Conservation (phyloP, 2,113 vertebrate species). For the Lepisosteus oculatus region DNA sequence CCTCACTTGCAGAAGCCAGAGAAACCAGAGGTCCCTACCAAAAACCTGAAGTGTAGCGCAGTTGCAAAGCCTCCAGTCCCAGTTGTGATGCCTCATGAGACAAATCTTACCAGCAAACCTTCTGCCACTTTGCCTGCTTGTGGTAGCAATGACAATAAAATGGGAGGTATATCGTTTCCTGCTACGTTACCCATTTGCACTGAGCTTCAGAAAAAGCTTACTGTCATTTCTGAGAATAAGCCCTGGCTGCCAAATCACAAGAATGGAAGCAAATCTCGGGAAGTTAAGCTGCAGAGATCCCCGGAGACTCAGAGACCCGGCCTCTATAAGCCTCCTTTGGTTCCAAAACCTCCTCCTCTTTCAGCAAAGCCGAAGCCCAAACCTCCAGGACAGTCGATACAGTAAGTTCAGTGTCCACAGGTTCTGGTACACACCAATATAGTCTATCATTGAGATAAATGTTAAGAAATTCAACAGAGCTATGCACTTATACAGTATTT, state of each 20-base stretch:
- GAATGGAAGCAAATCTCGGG: not conserved
- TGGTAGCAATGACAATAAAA: conserved; percentile 16
- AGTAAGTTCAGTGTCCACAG: conserved; percentile 35
- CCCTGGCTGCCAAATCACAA: conserved; percentile 16
- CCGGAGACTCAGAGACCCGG: conserved; percentile 39
- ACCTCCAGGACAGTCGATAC: conserved; percentile 36
- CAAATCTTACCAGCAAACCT: not conserved
- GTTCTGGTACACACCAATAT: too few relatives aligned
- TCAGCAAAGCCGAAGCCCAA: conserved; percentile 48
- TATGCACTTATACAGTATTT: not conserved
- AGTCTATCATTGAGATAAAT: not conserved
- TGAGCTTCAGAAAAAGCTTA: conserved; percentile 37
- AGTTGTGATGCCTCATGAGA: conserved; percentile 23
- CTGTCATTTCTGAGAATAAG: conserved; percentile 36
- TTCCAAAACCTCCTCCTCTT: conserved; percentile 52
- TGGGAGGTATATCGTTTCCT: not conserved
- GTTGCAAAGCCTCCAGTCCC: conserved; percentile 18
- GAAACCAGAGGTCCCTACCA: not conserved
- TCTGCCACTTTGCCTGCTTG: not conserved
- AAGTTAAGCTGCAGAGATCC: not conserved
- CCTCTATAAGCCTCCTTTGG: conserved; percentile 36
- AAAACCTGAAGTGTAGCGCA: not conserved
- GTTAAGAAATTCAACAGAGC: not conserved
- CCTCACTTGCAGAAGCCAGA: conserved; percentile 30
- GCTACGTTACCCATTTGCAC: conserved; percentile 54